phyloP scores from a whole-genome alignment of 2,888 invertebrate species.

The Alentia gelatinosa region DNA sequence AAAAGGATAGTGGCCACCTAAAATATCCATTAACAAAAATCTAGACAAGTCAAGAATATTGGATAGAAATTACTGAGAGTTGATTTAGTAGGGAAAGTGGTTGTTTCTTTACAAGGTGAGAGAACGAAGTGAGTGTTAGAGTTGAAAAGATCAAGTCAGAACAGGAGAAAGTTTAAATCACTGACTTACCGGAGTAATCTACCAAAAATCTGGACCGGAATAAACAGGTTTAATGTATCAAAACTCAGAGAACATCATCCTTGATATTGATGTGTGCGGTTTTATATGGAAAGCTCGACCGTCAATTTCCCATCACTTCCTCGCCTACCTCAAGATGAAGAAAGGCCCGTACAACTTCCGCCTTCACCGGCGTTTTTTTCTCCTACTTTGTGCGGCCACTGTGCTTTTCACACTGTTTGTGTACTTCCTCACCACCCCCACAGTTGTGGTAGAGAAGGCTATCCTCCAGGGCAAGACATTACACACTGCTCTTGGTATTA shows the following conservation, averaged over 20 bases:
- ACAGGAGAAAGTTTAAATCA: neutral
- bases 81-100: neutral
- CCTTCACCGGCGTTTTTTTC: neutral
- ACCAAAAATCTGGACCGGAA: too few relatives aligned
- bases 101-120: neutral
- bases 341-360: slow-evolving; percentile 30
- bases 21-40: too few relatives aligned
- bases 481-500: neutral
- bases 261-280: neutral
- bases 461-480: neutral
- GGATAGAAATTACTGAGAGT: neutral
- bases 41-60: neutral
- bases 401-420: neutral
- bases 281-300: neutral
- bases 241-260: neutral
- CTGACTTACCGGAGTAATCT: neutral
- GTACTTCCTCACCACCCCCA: neutral
- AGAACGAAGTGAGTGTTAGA: neutral
- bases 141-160: neutral
- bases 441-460: slow-evolving; percentile 9
- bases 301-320: neutral
- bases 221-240: too few relatives aligned
- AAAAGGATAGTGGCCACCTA: too few relatives aligned
- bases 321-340: slow-evolving; percentile 8
- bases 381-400: neutral